Base-by-base conservation (phyloP, 2,113 vertebrate species). In the Rhinogobius similis region DNA sequence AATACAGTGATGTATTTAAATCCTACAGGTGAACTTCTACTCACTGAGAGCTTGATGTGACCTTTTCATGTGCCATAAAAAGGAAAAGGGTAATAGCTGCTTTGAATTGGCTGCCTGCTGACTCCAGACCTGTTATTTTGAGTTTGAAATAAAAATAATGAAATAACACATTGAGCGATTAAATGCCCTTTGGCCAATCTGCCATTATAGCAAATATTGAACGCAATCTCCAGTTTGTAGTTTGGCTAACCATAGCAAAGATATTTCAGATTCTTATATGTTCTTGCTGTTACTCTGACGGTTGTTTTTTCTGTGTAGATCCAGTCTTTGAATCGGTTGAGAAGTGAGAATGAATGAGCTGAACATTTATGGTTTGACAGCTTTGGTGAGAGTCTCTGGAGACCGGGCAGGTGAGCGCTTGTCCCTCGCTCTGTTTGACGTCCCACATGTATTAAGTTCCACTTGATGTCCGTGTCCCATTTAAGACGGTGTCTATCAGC, bases 361-460 rank as follows among this genome's bases (percentile, higher is more conserved):
- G 58, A 63, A 76, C 56, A 56, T 68, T 63, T 78, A 48, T 10
- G 9, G n/a, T 53, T 24, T 81, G 81, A 77, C 67, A 72, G 75
- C 39, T 10, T 29, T 56, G 62, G 67, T 68, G 12, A 0, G 67
- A 79, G 55, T 61, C 63, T 29, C 41, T 75, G 65, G 71, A 50
- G 70, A 55, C 75, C 63, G 74, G 79, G 82, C 82, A 86, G 75
- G 81, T 88, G 85, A 80, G 82, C 1, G 61, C 78, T 72, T 75
- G 77, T 48, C 82, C 76, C 64, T 76, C 77, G 24, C 52, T 13
- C 10, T 55, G 52, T 55, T 55, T 53, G 52, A 53, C 52, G 9
- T 23, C 48, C 48, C 20, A 4, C 73, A 23, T 32, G 26, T 68
- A 79, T 73, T 65, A 68, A 72, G 58, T 70, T 67, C 71, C 68